Evolutionary conservation across 64 coral and sea anemone species (phyloP), one percentile per base, ranked within the genome.

Genomic region (Montipora sp.): DNA sequence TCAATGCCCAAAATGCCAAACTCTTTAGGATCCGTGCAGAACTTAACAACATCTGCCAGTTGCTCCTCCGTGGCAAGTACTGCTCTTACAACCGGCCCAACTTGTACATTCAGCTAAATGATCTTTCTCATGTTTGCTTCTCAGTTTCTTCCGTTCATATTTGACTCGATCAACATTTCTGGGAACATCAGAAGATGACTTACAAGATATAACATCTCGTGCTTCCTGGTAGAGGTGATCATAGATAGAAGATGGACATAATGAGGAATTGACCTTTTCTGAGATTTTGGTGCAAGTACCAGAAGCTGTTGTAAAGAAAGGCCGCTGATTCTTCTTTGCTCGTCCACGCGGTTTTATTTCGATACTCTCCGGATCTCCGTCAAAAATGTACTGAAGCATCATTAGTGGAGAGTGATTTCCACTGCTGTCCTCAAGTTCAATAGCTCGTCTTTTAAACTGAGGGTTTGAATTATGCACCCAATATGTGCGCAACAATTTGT

Each of bases 161-260:
- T 92, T 92, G 81, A 92, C 74, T 92, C 84, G 90, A 24, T 73
- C 68, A 14, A 92, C 48, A 53, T 48, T 74, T 92, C 90, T 84
- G 23, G 90, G 90, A 75, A 92, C 51, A 77, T 57, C 70, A 11
- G 67, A 51, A 65, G 78, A 81, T 59, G 48, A 43, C 11, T 74
- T 72, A 59, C 53, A 58, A 20, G 50, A 73, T 18, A 92, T 44
- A 77, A 90, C 50, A 55, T 81, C 90, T 8, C 89, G 48, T 75
- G 79, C 90, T 51, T 92, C 80, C 75, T 92, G 68, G 81, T 73
- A 77, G 12, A 92, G 70, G 5, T 83, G 21, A 21, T 92, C 90
- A 84, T 81, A 84, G 57, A 85, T 84, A 36, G 80, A 81, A 51
- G 79, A 92, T 47, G 43, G 80, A 58, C 53, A 1, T 57, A 57